Percentiles rank a stretch among this genome's conserved stretches.
phyloP scores from a whole-genome alignment of 2,113 vertebrate species.

The Macrotis lagotis region DNA sequence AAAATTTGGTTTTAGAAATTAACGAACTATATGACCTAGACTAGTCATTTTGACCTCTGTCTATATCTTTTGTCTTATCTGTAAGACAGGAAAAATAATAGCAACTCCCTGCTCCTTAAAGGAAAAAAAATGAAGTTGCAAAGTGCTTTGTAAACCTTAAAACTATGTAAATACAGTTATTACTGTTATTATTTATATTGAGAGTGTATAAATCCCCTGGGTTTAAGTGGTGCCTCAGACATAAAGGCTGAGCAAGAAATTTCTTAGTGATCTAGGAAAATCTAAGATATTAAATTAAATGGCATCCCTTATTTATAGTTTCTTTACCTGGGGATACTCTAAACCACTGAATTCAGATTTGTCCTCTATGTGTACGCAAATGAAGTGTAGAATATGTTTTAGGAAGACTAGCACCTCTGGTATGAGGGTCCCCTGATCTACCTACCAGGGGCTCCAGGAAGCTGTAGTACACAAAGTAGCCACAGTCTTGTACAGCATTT shows the following conservation, averaged over 20 bases:
- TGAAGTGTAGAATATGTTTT: no score
- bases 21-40: background rate
- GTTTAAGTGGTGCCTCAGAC: background rate
- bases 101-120: background rate
- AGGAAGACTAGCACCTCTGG: no score
- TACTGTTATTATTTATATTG: background rate
- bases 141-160: background rate
- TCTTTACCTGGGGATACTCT: background rate
- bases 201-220: background rate
- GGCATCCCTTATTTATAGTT: background rate
- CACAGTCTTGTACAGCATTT: no score
- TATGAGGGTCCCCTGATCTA: no score
- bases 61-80: background rate
- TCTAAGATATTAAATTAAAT: background rate
- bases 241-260: background rate
- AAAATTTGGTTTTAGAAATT: background rate
- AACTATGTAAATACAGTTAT: background rate
- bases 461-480: no score
- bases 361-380: background rate
- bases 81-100: background rate
- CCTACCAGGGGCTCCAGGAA: no score
- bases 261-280: background rate
- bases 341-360: background rate
- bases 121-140: background rate
- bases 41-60: background rate